Base-by-base conservation (phyloP, 2,113 vertebrate species). In the Toxotes chatareus region DNA sequence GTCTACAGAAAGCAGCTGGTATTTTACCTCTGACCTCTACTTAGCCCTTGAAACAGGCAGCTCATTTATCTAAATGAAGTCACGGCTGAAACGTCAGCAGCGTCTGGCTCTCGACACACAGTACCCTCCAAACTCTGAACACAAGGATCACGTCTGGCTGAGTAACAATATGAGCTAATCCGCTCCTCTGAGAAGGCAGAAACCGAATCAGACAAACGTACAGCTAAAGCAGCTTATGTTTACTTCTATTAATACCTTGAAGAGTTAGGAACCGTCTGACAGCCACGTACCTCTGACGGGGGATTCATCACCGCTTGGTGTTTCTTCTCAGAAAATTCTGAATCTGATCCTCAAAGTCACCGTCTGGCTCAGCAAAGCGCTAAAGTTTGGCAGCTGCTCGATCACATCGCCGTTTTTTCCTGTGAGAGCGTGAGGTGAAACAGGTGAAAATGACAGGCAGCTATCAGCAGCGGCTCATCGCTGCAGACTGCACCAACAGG, bases 401-500 rank as follows among this genome's bases (percentile, higher is more conserved):
- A 4, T 56, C 34, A 5, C 73, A 6, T 32, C 7, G 34, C 0
- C 32, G 27, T 27, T 49, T 27, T 46, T 17, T 59, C 36, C 27
- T 55, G 14, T 51, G 44, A 21, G 23, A 12, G 46, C 8, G 8
- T 11, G 34, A 83, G 83, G 68, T 76, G 70, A 83, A 71, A 76
- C 82, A 82, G 88, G 74, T 87, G 65, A 83, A 65, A 42, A 0
- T 80, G 78, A 80, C 72, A 34, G 73, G 63, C 68, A 68, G 68
- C 27, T 14, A 49, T 71, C 73, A 74, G 70, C 73, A 66, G 16
- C 79, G 27, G 60, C 44, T 3, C 23, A 8, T 84, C 79, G 53
- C 83, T 78, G 77, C 85, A 88, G 83, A 86, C 90, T 91, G 90
- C 92, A 90, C 83, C 92, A 90, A 85, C 73, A 46, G 57, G 83